Evolutionary conservation across 2,797 vertebrate species (phyloP).

Genomic region (Intellagama lesueurii): DNA sequence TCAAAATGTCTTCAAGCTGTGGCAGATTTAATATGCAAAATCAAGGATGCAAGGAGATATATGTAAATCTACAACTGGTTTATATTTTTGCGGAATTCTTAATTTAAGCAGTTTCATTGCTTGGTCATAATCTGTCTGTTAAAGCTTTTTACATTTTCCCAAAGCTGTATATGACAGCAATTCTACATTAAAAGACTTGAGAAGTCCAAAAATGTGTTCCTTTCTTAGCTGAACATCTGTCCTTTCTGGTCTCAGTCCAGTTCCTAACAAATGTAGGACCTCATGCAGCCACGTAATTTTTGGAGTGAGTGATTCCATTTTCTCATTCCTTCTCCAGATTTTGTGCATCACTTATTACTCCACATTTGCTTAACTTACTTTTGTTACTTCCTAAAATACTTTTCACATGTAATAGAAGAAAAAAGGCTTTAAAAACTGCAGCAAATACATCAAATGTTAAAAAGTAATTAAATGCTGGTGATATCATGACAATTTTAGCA

Average conservation of each 20-base stretch:
- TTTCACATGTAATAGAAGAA: too few species aligned
- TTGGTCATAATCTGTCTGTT: neutral
- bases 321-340: neutral
- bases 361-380: too few species aligned
- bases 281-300: neutral
- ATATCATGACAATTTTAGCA: too few species aligned
- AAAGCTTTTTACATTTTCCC: neutral
- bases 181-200: neutral
- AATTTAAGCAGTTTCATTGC: slow-evolving; percentile 17
- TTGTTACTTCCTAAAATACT: too few species aligned
- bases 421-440: too few species aligned
- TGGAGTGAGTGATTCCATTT: neutral
- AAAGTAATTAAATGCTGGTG: too few species aligned
- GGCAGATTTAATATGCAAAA: slow-evolving; percentile 35
- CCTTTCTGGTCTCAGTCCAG: slow-evolving; percentile 7
- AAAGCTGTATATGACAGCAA: neutral
- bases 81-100: slow-evolving; percentile 13
- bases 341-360: too few species aligned
- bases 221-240: slow-evolving; percentile 34
- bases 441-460: too few species aligned
- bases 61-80: slow-evolving; percentile 28
- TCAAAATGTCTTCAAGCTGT: slow-evolving; percentile 29
- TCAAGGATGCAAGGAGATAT: slow-evolving; percentile 11
- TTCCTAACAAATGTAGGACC: slow-evolving; percentile 23
- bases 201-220: neutral